Evolutionary conservation across 2,797 vertebrate genomes (phyloP).

Genomic region (Bucorvus abyssinicus): DNA sequence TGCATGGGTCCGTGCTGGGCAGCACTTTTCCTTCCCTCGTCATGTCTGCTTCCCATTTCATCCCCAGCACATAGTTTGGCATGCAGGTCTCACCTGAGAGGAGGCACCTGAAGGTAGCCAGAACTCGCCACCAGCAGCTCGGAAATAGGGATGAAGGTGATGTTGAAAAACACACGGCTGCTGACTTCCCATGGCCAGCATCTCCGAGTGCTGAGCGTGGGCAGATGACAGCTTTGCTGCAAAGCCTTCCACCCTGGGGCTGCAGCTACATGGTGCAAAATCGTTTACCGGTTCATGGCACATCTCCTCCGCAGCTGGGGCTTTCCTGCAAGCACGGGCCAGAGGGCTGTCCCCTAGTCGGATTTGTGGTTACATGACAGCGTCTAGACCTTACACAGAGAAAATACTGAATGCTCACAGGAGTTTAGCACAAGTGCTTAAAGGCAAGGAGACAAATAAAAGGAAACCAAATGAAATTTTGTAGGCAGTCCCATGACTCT

Average conservation of each 20-base stretch:
- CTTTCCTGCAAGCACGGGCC: background rate
- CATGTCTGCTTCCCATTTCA: background rate
- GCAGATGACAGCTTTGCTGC: background rate
- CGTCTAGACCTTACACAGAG: background rate
- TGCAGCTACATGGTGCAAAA: background rate
- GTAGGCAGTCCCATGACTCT: background rate
- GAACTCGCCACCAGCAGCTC: background rate
- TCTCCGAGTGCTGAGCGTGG: background rate
- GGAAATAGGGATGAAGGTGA: background rate
- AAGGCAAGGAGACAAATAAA: background rate
- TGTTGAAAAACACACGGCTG: background rate
- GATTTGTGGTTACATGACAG: background rate
- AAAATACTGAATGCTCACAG: background rate
- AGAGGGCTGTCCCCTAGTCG: background rate
- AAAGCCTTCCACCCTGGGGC: background rate
- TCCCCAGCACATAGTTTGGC: background rate
- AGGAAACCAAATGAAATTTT: background rate
- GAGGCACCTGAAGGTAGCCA: background rate
- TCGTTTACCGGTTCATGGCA: background rate
- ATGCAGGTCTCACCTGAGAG: background rate
- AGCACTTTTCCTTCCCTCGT: rapidly evolving
- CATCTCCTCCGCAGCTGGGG: background rate
- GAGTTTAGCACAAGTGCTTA: background rate
- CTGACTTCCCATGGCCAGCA: background rate
- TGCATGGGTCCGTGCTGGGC: rapidly evolving